These are phyloP conservation scores for Cerceris ruficornis DNA, from an alignment of 2,888 invertebrate species.

Conservation along the genomic window DNA sequence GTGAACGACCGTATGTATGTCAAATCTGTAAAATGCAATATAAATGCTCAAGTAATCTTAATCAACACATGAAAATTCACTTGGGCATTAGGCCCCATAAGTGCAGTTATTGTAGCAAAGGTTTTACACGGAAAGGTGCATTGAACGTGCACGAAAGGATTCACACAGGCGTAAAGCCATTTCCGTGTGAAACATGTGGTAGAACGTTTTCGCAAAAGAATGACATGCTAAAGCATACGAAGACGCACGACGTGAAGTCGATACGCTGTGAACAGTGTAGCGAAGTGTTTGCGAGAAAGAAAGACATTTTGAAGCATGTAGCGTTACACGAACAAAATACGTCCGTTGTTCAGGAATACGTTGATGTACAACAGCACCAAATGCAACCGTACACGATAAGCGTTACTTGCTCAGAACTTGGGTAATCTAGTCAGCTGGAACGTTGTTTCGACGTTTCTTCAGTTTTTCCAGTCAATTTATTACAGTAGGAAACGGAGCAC, in stretches of 20 bases:
- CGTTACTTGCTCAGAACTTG: slow-evolving; percentile 18
- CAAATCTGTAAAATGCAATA: slow-evolving; percentile 75
- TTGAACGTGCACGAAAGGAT: slow-evolving; percentile 74
- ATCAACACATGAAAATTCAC: slow-evolving; percentile 76
- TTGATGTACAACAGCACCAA: slow-evolving; percentile 9
- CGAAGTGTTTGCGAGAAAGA: slow-evolving; percentile 55
- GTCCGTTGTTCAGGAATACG: slow-evolving; percentile 19
- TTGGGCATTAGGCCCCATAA: slow-evolving; percentile 67
- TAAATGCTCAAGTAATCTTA: slow-evolving; percentile 76
- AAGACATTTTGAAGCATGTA: slow-evolving; percentile 59
- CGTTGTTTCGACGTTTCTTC: neutral
- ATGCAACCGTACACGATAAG: slow-evolving; percentile 21
- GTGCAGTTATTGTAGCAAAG: slow-evolving; percentile 72
- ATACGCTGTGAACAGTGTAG: slow-evolving; percentile 60
- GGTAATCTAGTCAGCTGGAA: slow-evolving; percentile 9
- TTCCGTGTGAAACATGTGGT: slow-evolving; percentile 70
- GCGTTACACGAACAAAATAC: slow-evolving; percentile 38
- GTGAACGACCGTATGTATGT: slow-evolving; percentile 76
- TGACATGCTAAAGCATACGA: slow-evolving; percentile 76
- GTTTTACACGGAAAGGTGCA: slow-evolving; percentile 73
- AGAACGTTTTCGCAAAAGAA: slow-evolving; percentile 75
- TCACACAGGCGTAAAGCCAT: slow-evolving; percentile 76
- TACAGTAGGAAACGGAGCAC: too few species aligned
- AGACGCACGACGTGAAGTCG: slow-evolving; percentile 61
- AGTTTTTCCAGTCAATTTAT: too few species aligned